phyloP scores from a whole-genome alignment of 1,140 invertebrate species.

The Himalopsyche phryganea region DNA sequence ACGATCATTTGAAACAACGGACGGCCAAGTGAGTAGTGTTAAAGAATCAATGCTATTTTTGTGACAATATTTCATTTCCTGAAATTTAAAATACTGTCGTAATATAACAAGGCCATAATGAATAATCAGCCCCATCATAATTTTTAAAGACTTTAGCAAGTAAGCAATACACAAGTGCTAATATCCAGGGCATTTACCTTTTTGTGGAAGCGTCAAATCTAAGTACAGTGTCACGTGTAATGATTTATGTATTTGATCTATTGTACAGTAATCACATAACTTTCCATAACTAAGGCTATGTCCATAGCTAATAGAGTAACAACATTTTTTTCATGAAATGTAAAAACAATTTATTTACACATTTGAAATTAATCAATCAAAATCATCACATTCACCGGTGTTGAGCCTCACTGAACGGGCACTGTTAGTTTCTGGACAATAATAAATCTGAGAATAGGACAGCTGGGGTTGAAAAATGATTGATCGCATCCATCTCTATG shows the following conservation, averaged over 20 bases:
- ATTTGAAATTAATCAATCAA: too few relatives aligned
- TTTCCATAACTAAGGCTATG: too few relatives aligned
- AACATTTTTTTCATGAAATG: too few relatives aligned
- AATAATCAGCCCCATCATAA: not conserved
- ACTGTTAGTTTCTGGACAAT: too few relatives aligned
- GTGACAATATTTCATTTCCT: not conserved
- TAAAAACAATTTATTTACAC: too few relatives aligned
- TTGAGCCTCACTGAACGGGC: too few relatives aligned
- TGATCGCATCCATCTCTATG: too few relatives aligned
- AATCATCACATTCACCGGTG: too few relatives aligned
- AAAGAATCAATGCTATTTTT: not conserved
- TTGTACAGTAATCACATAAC: not conserved
- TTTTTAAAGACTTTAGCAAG: not conserved
- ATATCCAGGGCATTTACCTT: not conserved
- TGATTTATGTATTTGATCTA: not conserved
- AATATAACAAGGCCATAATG: not conserved
- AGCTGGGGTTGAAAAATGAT: too few relatives aligned
- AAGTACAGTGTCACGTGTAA: not conserved
- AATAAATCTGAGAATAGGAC: too few relatives aligned
- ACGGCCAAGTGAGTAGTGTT: conserved; percentile 10
- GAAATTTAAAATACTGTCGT: not conserved
- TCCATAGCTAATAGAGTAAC: too few relatives aligned
- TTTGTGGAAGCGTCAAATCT: too few relatives aligned
- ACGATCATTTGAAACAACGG: conserved; percentile 14
- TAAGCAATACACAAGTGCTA: not conserved